A percentile compares a stretch with the other conserved stretches of the same genome.
Evolutionary conservation across 2,888 invertebrate species (phyloP).

Genomic region (Pemphredon lugubris): DNA sequence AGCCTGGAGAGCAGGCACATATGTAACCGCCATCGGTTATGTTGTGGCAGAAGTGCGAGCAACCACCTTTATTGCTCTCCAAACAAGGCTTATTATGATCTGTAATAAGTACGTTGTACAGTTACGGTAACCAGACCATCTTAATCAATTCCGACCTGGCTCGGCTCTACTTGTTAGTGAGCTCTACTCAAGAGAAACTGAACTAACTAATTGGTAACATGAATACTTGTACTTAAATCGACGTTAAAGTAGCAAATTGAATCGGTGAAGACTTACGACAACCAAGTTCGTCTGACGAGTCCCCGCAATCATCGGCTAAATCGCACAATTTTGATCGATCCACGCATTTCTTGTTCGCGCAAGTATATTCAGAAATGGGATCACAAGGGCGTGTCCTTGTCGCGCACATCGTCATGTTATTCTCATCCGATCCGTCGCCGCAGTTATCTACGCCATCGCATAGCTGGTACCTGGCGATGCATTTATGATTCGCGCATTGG

Average conservation of each 20-base stretch:
- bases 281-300: conserved; percentile 94
- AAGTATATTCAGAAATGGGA: conserved; percentile 90
- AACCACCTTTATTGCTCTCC: conserved; percentile 87
- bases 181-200: not conserved
- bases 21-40: conserved; percentile 92
- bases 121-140: not conserved
- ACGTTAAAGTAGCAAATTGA: not conserved
- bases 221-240: not conserved
- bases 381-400: conserved; percentile 90
- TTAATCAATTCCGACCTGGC: not conserved
- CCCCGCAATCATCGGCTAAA: conserved; percentile 94
- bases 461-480: conserved; percentile 91
- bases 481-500: conserved; percentile 95
- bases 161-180: not conserved
- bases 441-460: conserved; percentile 97
- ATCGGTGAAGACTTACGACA: conserved; percentile 86
- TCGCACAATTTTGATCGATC: conserved; percentile 91
- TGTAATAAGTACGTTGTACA: conserved; percentile 53
- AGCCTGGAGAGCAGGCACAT: conserved; percentile 94
- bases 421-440: conserved; percentile 97
- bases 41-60: conserved; percentile 95
- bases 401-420: conserved; percentile 94
- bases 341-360: conserved; percentile 93
- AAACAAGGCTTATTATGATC: conserved; percentile 81
- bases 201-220: not conserved